Conservation (phyloP, 2,888 invertebrate genomes). For the Dinocampus coccinellae region DNA sequence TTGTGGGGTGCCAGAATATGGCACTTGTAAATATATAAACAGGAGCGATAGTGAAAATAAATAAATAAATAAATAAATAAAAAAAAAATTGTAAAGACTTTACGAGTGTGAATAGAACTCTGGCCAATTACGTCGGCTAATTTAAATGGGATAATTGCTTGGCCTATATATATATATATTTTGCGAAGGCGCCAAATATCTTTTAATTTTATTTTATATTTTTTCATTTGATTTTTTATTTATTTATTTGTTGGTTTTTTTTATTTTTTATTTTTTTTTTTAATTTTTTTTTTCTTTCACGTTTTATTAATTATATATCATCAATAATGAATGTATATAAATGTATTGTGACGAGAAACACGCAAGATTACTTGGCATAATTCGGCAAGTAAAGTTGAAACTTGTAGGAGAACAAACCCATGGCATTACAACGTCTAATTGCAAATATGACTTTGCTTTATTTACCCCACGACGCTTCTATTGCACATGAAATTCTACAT, state of each 20-base stretch:
- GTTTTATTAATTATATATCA: not conserved
- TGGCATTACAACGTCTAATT: slow-evolving; percentile 54
- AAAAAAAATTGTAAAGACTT: slow-evolving; percentile 48
- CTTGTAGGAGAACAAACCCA: slow-evolving; percentile 19
- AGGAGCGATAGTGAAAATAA: no score
- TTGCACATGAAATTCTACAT: not conserved
- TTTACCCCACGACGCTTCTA: slow-evolving; percentile 51
- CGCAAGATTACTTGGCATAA: slow-evolving; percentile 64
- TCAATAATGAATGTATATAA: not conserved
- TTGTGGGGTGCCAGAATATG: no score
- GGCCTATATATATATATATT: not conserved
- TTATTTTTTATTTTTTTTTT: no score
- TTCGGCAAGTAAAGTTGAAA: slow-evolving; percentile 61
- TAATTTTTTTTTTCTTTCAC: not conserved
- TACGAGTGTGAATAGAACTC: slow-evolving; percentile 68
- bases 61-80: slow-evolving; percentile 31
- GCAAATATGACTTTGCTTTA: slow-evolving; percentile 67
- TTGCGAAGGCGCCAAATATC: not conserved
- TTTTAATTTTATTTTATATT: no score
- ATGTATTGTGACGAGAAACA: slow-evolving; percentile 2
- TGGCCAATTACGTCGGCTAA: slow-evolving; percentile 68
- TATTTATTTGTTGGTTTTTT: no score
- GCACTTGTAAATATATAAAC: no score
- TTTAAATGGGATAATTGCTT: slow-evolving; percentile 68
- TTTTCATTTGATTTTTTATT: no score